Conservation (phyloP, 1,140 invertebrate genomes). For the Nixonia krombeini region DNA sequence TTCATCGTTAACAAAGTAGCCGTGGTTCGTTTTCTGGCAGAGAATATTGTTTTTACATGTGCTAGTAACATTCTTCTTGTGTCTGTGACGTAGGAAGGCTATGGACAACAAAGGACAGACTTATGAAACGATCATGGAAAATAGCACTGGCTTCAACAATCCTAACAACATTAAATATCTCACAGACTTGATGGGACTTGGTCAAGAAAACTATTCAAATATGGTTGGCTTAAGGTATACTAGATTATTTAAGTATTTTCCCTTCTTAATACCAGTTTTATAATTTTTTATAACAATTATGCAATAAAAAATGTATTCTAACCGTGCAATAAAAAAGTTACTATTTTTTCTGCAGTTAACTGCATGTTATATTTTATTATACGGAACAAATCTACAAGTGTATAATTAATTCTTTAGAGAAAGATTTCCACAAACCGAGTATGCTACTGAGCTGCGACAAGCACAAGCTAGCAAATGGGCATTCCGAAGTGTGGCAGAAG, state of each 20-base stretch:
- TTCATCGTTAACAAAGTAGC: constrained; percentile 64
- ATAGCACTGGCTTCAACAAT: constrained; percentile 90
- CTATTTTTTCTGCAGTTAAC: no score
- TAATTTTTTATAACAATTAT: no score
- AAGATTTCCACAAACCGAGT: constrained; percentile 84
- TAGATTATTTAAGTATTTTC: no score
- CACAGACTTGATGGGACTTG: constrained; percentile 79
- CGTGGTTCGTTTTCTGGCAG: constrained; percentile 20
- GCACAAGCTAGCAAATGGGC: constrained; percentile 94
- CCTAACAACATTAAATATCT: constrained; percentile 89
- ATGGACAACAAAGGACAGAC: constrained; percentile 83
- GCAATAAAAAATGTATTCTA: no score
- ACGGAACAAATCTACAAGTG: no score
- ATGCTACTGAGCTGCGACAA: constrained; percentile 86
- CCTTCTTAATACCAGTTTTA: no score
- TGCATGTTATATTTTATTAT: no score
- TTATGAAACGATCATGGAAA: constrained; percentile 88
- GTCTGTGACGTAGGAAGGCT: constrained; percentile 78
- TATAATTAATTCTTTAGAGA: constrained; percentile 71
- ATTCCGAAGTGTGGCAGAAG: constrained; percentile 91
- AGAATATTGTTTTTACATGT: neutral
- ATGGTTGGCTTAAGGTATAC: constrained; percentile 84
- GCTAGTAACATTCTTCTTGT: constrained; percentile 49
- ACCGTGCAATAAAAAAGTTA: no score
- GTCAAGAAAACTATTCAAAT: constrained; percentile 80